Evolutionary conservation across 2,888 invertebrate species (phyloP), one percentile per base, ranked within the genome.

Genomic region (Mesoligia furuncula): DNA sequence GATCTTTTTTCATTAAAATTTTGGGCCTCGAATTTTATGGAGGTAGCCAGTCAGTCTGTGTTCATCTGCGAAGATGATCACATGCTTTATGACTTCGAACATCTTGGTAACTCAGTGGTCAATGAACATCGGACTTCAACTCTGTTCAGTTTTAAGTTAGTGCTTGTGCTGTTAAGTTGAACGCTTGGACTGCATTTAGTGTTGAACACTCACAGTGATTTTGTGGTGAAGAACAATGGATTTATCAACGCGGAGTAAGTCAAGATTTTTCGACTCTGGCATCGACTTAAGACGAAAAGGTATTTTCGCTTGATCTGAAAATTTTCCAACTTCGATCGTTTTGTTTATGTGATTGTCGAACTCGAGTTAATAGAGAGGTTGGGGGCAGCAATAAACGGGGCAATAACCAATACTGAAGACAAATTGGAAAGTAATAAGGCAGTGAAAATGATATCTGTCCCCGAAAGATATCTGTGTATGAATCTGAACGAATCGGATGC

Each of bases 351-450:
- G 75, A 83, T 90, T 87, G 85, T 86, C 31, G 51, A 91, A 88
- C 86, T 84, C 77, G 83, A 90, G 90, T 89, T 93, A 95, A 94
- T 94, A 90, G 90, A 91, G 88, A 90, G 83, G 83, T 90, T 90
- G 85, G 92, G 75, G 83, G 79, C 79, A 78, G 92, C 91, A 91
- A 95, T 96, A 96, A 96, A 96, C 93, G 92, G 87, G 91, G 91
- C 94, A 94, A 96, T 95, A 96, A 95, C 96, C 95, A 94, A 96
- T 96, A 94, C 91, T 93, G 90, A 92, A 93, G 95, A 96, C 94
- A 96, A 96, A 96, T 96, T 96, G 96, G 96, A 96, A 96, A 96
- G 94, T 96, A 96, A 96, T 96, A 96, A 95, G 95, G 92, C 96
- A 94, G 96, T 96, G 96, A 95, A 95, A 96, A 96, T 96, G 95